These are phyloP conservation scores for Dreissena rostriformis DNA, from an alignment of 1,140 invertebrate species.

Conservation along the genomic window DNA sequence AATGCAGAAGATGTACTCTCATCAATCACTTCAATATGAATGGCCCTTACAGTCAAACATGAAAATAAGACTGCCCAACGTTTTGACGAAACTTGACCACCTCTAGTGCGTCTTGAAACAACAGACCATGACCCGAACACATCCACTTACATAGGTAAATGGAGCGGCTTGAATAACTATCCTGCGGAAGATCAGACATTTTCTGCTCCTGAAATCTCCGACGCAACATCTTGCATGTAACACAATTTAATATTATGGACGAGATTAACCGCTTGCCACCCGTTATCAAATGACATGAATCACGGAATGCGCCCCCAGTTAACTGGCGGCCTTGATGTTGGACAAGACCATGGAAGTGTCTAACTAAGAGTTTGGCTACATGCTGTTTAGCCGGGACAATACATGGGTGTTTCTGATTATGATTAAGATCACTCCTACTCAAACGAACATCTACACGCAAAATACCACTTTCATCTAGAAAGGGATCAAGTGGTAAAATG, in stretches of 20 bases:
- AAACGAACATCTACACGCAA: no score
- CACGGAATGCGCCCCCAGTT: no score
- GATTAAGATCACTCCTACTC: no score
- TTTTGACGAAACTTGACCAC: slow-evolving; percentile 3
- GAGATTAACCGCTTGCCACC: slow-evolving; percentile 38
- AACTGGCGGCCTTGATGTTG: no score
- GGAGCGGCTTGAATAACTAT: slow-evolving; percentile 57
- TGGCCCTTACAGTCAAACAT: slow-evolving; percentile 4
- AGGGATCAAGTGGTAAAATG: no score
- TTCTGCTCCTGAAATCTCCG: slow-evolving; percentile 40
- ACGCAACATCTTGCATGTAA: slow-evolving; percentile 19
- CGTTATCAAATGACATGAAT: no score
- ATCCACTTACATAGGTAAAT: no score
- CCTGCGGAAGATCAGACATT: slow-evolving; percentile 24
- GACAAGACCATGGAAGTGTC: no score
- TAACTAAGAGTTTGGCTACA: no score
- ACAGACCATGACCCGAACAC: slow-evolving; percentile 28
- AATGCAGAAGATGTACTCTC: slow-evolving; percentile 15
- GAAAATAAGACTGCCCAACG: slow-evolving; percentile 24
- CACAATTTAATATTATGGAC: slow-evolving; percentile 34
- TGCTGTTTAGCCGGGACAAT: no score
- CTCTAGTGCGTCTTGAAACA: slow-evolving; percentile 13
- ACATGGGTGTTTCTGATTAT: no score
- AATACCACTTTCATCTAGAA: no score
- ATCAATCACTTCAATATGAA: slow-evolving; percentile 45